Conservation (phyloP, 1,140 invertebrate species). For the Megathymus violae region DNA sequence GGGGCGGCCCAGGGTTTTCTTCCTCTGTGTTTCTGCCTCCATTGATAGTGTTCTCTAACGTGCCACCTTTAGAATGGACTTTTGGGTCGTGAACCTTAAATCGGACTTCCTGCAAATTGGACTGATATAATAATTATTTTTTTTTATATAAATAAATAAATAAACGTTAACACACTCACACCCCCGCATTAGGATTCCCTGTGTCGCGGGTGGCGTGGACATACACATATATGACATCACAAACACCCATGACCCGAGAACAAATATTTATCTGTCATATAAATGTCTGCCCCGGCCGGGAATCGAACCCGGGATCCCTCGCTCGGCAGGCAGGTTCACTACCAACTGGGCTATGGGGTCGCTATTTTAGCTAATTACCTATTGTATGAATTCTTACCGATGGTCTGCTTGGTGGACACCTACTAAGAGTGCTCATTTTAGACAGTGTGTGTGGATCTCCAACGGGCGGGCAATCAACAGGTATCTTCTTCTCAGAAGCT, state of each 20-base stretch:
- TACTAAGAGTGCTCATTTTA: constrained; percentile 76
- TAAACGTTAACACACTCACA: too few relatives aligned
- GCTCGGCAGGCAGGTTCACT: too few relatives aligned
- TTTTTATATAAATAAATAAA: too few relatives aligned
- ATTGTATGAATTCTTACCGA: constrained; percentile 63
- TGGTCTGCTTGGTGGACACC: constrained; percentile 76
- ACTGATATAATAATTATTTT: constrained; percentile 5
- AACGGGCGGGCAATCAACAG: constrained; percentile 89
- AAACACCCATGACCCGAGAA: too few relatives aligned
- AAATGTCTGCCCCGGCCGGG: too few relatives aligned
- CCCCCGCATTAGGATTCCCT: too few relatives aligned
- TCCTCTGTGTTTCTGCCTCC: constrained; percentile 87
- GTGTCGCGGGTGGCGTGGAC: too few relatives aligned
- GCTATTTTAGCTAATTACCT: too few relatives aligned
- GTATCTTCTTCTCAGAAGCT: constrained; percentile 94
- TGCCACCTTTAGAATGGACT: constrained; percentile 94
- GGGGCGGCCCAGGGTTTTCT: constrained; percentile 87
- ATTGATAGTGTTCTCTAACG: constrained; percentile 94
- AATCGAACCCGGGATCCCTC: too few relatives aligned
- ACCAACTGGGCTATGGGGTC: too few relatives aligned
- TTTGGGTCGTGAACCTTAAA: constrained; percentile 96
- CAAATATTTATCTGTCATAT: too few relatives aligned
- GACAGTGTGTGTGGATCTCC: constrained; percentile 86
- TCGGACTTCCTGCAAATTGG: constrained; percentile 92
- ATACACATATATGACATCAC: too few relatives aligned